Conservation (phyloP, 2,113 vertebrate species). For the Scolopax mira region DNA sequence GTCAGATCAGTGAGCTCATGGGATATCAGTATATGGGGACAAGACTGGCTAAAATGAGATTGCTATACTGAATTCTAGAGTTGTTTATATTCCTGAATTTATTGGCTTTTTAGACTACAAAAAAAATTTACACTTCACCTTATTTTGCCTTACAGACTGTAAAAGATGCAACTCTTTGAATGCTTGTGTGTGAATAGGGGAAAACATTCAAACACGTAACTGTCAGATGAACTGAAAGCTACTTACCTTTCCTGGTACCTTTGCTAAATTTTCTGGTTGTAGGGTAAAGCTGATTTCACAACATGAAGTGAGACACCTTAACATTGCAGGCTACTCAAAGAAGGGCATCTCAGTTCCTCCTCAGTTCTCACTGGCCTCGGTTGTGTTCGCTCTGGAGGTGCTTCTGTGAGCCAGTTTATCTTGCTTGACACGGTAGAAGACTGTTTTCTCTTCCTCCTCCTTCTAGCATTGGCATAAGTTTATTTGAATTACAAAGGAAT, state of each 20-base stretch:
- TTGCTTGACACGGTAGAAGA: fast-evolving
- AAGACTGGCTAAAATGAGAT: not conserved
- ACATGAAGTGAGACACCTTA: not conserved
- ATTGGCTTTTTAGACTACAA: not conserved
- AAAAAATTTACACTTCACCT: not conserved
- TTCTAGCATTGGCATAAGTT: not conserved
- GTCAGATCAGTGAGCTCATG: not conserved
- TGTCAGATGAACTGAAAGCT: not conserved
- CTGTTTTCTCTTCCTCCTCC: not conserved
- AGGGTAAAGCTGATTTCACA: not conserved
- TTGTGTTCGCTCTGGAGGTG: not conserved
- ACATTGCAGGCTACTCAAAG: not conserved
- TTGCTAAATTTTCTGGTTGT: not conserved
- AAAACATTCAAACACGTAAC: not conserved
- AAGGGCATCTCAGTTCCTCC: not conserved
- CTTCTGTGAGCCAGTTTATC: not conserved
- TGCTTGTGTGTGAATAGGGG: not conserved
- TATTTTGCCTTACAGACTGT: not conserved
- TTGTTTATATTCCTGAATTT: not conserved
- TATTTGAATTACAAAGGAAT: not conserved
- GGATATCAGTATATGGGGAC: not conserved
- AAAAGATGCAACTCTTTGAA: not conserved
- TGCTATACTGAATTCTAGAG: not conserved
- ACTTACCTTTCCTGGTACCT: not conserved
- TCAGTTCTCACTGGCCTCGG: not conserved